A percentile compares a stretch with the other conserved stretches of the same genome.
Conservation (phyloP, 2,797 vertebrate species). For the Dicrostonyx torquatus region DNA sequence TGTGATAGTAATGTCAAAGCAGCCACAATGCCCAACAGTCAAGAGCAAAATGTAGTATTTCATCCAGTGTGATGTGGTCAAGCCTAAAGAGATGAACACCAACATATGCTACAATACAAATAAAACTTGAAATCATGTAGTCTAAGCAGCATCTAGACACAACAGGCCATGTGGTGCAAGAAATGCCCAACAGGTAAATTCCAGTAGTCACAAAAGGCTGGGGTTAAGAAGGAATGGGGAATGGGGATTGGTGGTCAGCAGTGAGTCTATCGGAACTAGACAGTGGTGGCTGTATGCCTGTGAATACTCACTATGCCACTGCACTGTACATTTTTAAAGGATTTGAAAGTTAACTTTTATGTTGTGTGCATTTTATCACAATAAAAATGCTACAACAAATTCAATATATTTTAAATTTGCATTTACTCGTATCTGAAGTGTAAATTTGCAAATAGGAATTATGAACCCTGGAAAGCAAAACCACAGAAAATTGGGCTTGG, state of each 20-base stretch:
- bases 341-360: neutral
- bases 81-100: neutral
- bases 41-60: neutral
- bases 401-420: neutral
- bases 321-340: neutral
- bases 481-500: neutral
- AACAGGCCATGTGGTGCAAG: neutral
- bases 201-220: neutral
- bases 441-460: neutral
- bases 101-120: neutral
- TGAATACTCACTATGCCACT: neutral
- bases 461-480: neutral
- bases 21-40: neutral
- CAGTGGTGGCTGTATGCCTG: rapidly evolving
- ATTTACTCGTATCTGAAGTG: neutral
- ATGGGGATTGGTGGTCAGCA: neutral
- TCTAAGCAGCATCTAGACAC: neutral
- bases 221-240: neutral
- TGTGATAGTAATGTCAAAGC: neutral
- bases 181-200: neutral
- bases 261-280: neutral
- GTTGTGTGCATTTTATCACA: neutral
- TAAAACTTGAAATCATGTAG: too few species aligned
- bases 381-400: neutral
- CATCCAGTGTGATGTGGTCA: neutral